Conservation (phyloP, 1,140 invertebrate genomes). For the Lamellibrachia luymesi region DNA sequence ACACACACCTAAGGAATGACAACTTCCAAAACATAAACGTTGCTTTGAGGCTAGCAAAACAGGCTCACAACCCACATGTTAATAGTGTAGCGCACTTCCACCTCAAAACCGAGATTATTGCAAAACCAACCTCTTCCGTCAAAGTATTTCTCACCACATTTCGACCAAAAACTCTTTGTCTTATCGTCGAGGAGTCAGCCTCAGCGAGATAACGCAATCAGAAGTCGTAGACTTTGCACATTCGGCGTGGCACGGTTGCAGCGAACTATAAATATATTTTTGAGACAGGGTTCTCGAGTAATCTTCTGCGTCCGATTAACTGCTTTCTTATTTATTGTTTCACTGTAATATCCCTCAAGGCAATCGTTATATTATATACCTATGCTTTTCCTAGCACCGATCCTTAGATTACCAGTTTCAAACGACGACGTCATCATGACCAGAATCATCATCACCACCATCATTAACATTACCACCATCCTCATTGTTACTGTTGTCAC, state of each 20-base stretch:
- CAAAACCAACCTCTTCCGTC: neutral
- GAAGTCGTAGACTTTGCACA: neutral
- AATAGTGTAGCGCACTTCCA: neutral
- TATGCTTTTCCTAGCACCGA: too few relatives aligned
- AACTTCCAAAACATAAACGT: neutral
- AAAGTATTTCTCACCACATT: neutral
- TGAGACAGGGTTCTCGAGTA: neutral
- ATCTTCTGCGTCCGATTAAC: neutral
- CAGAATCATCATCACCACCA: neutral
- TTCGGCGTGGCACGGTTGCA: neutral
- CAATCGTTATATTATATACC: too few relatives aligned
- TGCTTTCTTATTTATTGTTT: neutral
- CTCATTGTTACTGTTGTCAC: neutral
- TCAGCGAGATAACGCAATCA: neutral
- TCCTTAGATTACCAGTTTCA: too few relatives aligned
- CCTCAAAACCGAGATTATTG: neutral
- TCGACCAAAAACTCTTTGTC: neutral
- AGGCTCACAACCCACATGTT: neutral
- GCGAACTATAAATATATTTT: neutral
- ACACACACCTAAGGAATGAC: too few relatives aligned
- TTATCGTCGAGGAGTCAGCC: neutral
- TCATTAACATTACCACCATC: neutral
- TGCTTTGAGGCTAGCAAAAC: neutral
- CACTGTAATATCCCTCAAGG: too few relatives aligned
- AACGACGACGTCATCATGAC: neutral